These are phyloP conservation scores for Craterocephalus amniculus DNA, from an alignment of 2,797 vertebrate genomes.

Conservation along the genomic window DNA sequence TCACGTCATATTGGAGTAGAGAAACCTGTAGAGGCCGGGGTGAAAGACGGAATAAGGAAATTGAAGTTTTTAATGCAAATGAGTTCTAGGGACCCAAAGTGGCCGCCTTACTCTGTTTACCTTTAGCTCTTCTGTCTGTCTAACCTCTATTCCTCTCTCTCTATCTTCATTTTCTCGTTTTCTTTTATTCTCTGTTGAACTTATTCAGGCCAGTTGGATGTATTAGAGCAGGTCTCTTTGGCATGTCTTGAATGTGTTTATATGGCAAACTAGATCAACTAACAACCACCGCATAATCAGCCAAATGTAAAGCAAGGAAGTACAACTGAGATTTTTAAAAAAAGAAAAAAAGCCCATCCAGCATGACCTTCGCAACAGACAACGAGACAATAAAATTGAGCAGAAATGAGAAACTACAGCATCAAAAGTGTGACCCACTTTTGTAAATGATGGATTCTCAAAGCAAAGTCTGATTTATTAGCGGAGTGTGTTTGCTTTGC, in stretches of 20 bases:
- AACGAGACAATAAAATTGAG: conserved; percentile 18
- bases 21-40: conserved; percentile 54
- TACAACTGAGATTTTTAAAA: conserved; percentile 46
- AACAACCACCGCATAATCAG: conserved; percentile 49
- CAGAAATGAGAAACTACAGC: conserved; percentile 37
- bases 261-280: conserved; percentile 28
- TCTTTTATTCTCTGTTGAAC: conserved; percentile 56
- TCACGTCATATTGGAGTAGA: no score
- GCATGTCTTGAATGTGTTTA: conserved; percentile 47
- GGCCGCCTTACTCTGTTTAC: conserved; percentile 46
- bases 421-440: conserved; percentile 84
- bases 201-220: conserved; percentile 69
- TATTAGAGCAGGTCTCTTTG: conserved; percentile 60
- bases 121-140: conserved; percentile 25
- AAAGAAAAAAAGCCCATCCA: conserved; percentile 32
- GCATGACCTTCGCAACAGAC: conserved; percentile 58
- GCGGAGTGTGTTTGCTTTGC: conserved; percentile 75
- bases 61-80: conserved; percentile 61
- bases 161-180: conserved; percentile 50
- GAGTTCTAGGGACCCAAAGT: conserved; percentile 46
- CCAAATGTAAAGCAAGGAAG: conserved; percentile 11
- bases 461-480: conserved; percentile 82
- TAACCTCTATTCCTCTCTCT: conserved; percentile 27
- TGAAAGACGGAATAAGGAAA: conserved; percentile 52
- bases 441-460: conserved; percentile 80